These are phyloP conservation scores for Drosophila albomicans DNA, from an alignment of 1,140 invertebrate genomes.

Conservation along the genomic window DNA sequence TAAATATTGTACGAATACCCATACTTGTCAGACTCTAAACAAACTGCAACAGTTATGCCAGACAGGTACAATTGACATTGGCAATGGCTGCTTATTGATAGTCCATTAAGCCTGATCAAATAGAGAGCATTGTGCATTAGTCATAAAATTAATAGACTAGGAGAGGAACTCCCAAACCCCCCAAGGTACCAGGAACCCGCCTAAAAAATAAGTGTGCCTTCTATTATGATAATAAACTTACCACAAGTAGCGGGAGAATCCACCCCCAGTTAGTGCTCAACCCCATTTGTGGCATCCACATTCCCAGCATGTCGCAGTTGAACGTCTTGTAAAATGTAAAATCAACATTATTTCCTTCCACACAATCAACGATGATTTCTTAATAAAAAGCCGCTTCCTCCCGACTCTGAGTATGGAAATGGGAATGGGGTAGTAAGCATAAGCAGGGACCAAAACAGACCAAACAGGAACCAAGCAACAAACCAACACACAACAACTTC, in stretches of 20 bases:
- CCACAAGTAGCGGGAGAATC: slow-evolving; percentile 50
- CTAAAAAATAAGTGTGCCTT: slow-evolving; percentile 57
- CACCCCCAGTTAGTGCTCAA: slow-evolving; percentile 25
- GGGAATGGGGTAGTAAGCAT: slow-evolving; percentile 31
- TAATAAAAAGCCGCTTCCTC: slow-evolving; percentile 72
- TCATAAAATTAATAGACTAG: slow-evolving; percentile 66
- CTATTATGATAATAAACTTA: slow-evolving; percentile 81
- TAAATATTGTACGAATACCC: slow-evolving; percentile 34
- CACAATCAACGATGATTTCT: slow-evolving; percentile 83
- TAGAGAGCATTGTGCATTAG: slow-evolving; percentile 56
- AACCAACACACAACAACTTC: slow-evolving; percentile 58
- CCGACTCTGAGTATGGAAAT: not conserved
- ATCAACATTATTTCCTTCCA: slow-evolving; percentile 83
- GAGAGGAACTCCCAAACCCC: slow-evolving; percentile 39
- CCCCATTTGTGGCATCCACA: slow-evolving; percentile 7
- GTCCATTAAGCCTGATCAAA: slow-evolving; percentile 60
- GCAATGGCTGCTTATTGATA: slow-evolving; percentile 9
- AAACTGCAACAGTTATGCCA: slow-evolving; percentile 22
- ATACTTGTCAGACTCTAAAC: slow-evolving; percentile 1
- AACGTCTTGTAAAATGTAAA: slow-evolving; percentile 69
- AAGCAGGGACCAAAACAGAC: slow-evolving; percentile 19
- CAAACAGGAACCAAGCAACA: slow-evolving; percentile 27
- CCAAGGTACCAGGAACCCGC: slow-evolving; percentile 52
- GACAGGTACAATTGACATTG: slow-evolving; percentile 21
- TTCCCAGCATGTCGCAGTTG: slow-evolving; percentile 49